These are phyloP conservation scores for Romanogobio albipinnatus DNA, from an alignment of 2,113 vertebrate species.

Conservation along the genomic window DNA sequence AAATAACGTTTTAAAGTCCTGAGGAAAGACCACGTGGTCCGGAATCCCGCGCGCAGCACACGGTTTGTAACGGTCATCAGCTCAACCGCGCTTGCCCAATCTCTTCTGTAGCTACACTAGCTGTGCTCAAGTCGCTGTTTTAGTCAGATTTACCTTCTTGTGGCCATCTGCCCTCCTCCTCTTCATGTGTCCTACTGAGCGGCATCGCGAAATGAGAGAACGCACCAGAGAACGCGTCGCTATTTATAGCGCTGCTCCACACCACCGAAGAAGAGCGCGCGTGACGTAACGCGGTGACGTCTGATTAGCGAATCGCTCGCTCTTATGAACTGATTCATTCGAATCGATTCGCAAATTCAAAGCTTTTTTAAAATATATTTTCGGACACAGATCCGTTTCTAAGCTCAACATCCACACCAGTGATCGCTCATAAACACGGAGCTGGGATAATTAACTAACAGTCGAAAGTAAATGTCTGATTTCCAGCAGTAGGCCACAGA, in stretches of 20 bases:
- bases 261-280: slow-evolving; percentile 4
- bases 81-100: too few relatives aligned
- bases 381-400: too few relatives aligned
- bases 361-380: too few relatives aligned
- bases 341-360: background rate
- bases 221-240: accelerated
- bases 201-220: background rate
- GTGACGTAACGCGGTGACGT: background rate
- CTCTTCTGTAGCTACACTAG: background rate
- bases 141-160: background rate
- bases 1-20: too few relatives aligned
- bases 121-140: accelerated
- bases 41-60: background rate
- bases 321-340: background rate
- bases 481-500: too few relatives aligned
- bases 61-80: too few relatives aligned
- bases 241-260: slow-evolving; percentile 14
- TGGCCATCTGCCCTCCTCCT: too few relatives aligned
- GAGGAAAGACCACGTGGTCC: background rate
- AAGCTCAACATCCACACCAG: too few relatives aligned
- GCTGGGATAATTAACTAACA: too few relatives aligned
- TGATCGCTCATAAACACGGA: too few relatives aligned
- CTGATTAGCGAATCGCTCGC: background rate
- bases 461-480: too few relatives aligned
- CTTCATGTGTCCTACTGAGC: accelerated